Evolutionary conservation across 2,888 invertebrate species (phyloP).

Genomic region (Bombylius major): DNA sequence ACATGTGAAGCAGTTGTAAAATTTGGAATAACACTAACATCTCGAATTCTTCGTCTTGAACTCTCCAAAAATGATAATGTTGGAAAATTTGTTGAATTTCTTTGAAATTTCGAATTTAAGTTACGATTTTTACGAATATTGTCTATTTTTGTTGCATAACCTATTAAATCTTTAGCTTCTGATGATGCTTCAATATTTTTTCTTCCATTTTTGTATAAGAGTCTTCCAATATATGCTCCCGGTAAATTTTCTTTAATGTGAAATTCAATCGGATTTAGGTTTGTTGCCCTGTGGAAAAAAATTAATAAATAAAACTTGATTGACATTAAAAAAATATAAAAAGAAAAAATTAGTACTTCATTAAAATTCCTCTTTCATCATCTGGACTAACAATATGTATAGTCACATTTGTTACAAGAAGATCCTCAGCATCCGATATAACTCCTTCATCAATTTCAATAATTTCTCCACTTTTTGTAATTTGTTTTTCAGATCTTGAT

Average conservation of each 20-base stretch:
- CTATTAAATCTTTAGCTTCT: slow-evolving; percentile 10
- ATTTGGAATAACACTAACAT: not conserved
- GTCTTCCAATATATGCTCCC: slow-evolving; percentile 59
- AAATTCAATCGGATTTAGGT: slow-evolving; percentile 57
- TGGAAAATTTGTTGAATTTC: slow-evolving; percentile 7
- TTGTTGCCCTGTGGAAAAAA: slow-evolving; percentile 44
- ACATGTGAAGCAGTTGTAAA: slow-evolving; percentile 1
- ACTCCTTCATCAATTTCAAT: slow-evolving; percentile 29
- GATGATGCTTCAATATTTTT: slow-evolving; percentile 22
- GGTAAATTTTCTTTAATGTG: slow-evolving; percentile 64
- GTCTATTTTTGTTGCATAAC: slow-evolving; percentile 6
- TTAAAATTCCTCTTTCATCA: slow-evolving; percentile 52
- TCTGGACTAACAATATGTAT: slow-evolving; percentile 70
- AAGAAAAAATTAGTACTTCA: slow-evolving; percentile 37
- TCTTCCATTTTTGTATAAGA: slow-evolving; percentile 42
- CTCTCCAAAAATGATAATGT: not conserved
- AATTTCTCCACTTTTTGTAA: slow-evolving; percentile 21
- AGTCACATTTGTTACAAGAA: slow-evolving; percentile 69
- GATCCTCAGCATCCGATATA: slow-evolving; percentile 40
- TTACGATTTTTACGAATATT: slow-evolving; percentile 12
- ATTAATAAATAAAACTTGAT: not conserved
- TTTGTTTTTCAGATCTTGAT: slow-evolving; percentile 15
- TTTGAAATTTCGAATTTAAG: slow-evolving; percentile 11
- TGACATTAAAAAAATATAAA: not conserved
- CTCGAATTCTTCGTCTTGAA: slow-evolving; percentile 5